Evolutionary conservation across 2,797 vertebrate genomes (phyloP), one percentile per base, ranked within the genome.

Genomic region (Miopithecus talapoin): DNA sequence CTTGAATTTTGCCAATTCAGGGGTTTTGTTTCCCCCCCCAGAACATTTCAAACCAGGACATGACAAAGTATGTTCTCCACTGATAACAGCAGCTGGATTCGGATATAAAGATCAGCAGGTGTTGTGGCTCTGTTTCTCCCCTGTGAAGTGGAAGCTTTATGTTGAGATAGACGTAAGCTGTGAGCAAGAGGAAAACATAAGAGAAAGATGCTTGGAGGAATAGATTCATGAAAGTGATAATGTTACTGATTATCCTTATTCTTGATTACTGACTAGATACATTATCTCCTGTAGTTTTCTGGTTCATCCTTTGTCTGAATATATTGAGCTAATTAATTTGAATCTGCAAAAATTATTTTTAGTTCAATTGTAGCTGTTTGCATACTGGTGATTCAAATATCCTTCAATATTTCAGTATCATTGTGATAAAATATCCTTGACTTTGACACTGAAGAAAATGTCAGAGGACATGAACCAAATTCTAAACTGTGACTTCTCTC

Each of bases 21-120:
- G 43, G 9, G 4, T 19, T 3, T 30, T 53, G 64, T 8, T 48
- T 1, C 13, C 13, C 1, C 0, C 4, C 4, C 72, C 7, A 36
- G 21, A 28, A 5, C 28, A 79, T 84, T 84, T 79, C 36, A 64
- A 59, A 26, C 13, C 30, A 86, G 16, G 30, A 50, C 11, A 53
- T 22, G n/a, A 16, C 10, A 70, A 28, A 30, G 0, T 46, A 21
- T 53, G 22, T 59, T 80, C 19, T 85, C n/a, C 24, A 57, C 12
- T 61, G 21, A 43, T 13, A 48, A 41, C 4, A 80, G 78, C 70
- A 68, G 19, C n/a, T 94, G 26, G 30, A n/a, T 79, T 21, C 53
- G 19, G 22, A 10, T 70, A 2, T 43, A 33, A 85, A 22, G 12
- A 26, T 14, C 48, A 57, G 13, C 3, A 59, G 7, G 14, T 26